Evolutionary conservation across 1,140 invertebrate species (phyloP), one percentile per base, ranked within the genome.

Genomic region (Melitaea cinxia): DNA sequence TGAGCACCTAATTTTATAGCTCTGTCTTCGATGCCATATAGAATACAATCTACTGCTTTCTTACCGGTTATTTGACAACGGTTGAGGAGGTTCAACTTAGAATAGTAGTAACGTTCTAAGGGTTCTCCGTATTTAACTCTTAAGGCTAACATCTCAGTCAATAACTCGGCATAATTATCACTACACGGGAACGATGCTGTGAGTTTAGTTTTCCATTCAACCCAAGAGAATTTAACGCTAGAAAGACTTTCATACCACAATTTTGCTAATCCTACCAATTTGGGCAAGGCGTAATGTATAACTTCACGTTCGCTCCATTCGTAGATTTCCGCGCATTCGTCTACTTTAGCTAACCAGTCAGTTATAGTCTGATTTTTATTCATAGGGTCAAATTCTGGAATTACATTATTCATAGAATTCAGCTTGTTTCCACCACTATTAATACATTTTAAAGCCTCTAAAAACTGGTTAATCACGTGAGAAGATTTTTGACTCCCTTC

Each of bases 201-300:
- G 26, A 87, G 37, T 59, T 80, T 82, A 7, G 53, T 52, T 57
- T 84, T 85, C 76, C 77, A 85, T 53, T 87, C 76, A 3, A 12
- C 10, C 82, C 82, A 85, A 1, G 69, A 69, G 53, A 65, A 69
- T n/a, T 65, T 64, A 2, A 85, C 4, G 1, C 65, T 64, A 10
- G 72, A 24, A 54, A 82, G 59, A n/a, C 74, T 66, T 19, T 75
- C 70, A 50, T 83, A 83, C 84, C 79, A 87, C 1, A 60, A 56
- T 52, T 73, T 69, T 0, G 82, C 82, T 5, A 81, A 12, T 2
- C 80, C 82, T 0, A 54, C 30, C 9, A 83, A 53, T 68, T 80
- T 83, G 2, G 76, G 70, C 5, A 71, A 57, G 6, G 72, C 72
- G 63, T 73, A 77, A 56, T 70, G 58, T 21, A 37, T 37, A 14